A percentile compares a stretch with the other conserved stretches of the same genome.
Conservation (phyloP, 2,888 invertebrate species). For the Smittia sp. region DNA sequence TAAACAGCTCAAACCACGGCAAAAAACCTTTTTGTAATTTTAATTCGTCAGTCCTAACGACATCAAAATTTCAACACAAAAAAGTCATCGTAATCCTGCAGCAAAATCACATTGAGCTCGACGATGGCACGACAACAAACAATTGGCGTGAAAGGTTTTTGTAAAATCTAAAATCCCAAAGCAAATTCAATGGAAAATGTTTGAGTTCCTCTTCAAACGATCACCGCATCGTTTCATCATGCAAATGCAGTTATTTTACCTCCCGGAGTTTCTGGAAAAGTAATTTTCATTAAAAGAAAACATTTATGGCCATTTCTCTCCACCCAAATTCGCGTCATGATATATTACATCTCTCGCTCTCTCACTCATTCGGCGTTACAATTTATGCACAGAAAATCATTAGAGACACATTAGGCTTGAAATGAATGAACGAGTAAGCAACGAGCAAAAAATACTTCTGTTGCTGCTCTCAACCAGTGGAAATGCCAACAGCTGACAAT, state of each 20-base stretch:
- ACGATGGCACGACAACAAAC: too few species aligned
- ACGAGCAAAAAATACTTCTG: not conserved
- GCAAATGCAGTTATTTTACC: not conserved
- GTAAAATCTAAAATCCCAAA: too few species aligned
- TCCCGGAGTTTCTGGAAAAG: too few species aligned
- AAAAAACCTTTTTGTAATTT: too few species aligned
- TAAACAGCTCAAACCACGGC: not conserved
- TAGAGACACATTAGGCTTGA: slow-evolving; percentile 39
- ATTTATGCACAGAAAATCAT: slow-evolving; percentile 38
- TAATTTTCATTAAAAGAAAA: slow-evolving; percentile 24
- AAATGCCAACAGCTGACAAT: slow-evolving; percentile 41
- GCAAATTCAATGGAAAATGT: not conserved
- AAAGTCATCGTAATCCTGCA: too few species aligned
- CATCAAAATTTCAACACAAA: too few species aligned
- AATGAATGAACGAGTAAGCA: not conserved
- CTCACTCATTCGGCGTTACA: not conserved
- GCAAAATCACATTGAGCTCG: too few species aligned
- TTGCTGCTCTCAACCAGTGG: slow-evolving; percentile 16
- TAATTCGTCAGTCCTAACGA: too few species aligned
- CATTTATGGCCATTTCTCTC: slow-evolving; percentile 1
- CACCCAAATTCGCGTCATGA: slow-evolving; percentile 16
- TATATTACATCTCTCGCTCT: slow-evolving; percentile 13
- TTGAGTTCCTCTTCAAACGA: not conserved
- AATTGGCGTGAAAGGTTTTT: too few species aligned
- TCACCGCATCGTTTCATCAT: not conserved